These are phyloP conservation scores for Drosophila maculinotata DNA, from an alignment of 2,888 invertebrate genomes.

Conservation along the genomic window DNA sequence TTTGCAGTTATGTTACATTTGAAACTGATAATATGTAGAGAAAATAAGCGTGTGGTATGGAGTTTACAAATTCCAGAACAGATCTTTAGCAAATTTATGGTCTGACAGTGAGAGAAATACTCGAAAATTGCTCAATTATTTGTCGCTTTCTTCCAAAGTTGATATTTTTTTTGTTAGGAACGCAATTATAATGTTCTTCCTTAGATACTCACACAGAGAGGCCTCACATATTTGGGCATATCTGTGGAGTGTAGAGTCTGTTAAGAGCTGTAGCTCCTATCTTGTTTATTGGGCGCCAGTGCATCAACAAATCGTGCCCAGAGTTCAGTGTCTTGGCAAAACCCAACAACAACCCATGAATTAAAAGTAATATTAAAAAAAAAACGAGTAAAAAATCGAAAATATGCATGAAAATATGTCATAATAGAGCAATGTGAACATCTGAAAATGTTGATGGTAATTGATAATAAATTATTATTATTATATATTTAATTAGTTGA, in stretches of 20 bases:
- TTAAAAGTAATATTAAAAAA: background rate
- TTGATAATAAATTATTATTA: slow-evolving; percentile 32
- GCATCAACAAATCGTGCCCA: slow-evolving; percentile 46
- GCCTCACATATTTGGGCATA: background rate
- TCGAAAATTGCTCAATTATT: slow-evolving; percentile 40
- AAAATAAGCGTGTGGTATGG: slow-evolving; percentile 6
- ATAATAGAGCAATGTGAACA: slow-evolving; percentile 35
- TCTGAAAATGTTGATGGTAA: slow-evolving; percentile 38
- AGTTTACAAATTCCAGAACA: background rate
- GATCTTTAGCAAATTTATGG: slow-evolving; percentile 42
- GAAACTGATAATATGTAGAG: slow-evolving; percentile 6
- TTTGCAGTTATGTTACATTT: slow-evolving; percentile 32
- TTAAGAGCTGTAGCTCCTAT: background rate
- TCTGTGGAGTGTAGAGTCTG: slow-evolving; percentile 1
- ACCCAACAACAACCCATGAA: slow-evolving; percentile 3
- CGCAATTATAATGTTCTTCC: background rate
- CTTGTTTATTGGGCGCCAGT: background rate
- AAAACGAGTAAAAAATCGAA: slow-evolving; percentile 14
- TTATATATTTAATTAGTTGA: slow-evolving; percentile 48
- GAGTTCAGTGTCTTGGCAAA: slow-evolving; percentile 42
- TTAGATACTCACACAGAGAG: slow-evolving; percentile 1
- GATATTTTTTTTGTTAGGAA: slow-evolving; percentile 2
- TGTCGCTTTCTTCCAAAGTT: slow-evolving; percentile 21
- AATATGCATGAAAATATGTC: slow-evolving; percentile 16
- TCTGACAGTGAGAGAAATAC: slow-evolving; percentile 34